Conservation (phyloP, 2,113 vertebrate species). For the Alouatta palliata region DNA sequence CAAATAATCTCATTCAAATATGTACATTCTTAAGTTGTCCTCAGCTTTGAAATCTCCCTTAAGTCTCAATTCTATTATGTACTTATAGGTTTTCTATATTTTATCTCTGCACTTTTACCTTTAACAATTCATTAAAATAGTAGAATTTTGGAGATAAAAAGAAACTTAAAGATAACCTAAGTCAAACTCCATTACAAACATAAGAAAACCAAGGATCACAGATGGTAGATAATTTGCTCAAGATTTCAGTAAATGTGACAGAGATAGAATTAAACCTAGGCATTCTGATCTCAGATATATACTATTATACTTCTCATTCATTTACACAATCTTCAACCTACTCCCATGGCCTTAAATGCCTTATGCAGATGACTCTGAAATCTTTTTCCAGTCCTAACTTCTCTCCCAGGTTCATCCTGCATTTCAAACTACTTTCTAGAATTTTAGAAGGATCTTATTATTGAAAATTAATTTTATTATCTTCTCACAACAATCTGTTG, state of each 20-base stretch:
- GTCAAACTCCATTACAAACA: not conserved
- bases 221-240: not conserved
- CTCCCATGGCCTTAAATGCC: not conserved
- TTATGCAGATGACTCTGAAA: not conserved
- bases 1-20: conserved; percentile 73
- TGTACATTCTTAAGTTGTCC: conserved; percentile 61
- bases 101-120: conserved; percentile 20
- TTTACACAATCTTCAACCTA: not conserved
- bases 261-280: not conserved
- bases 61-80: conserved; percentile 46
- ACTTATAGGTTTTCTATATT: conserved; percentile 4
- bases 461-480: conserved; percentile 4
- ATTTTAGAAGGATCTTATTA: conserved; percentile 7
- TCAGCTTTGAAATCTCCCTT: conserved; percentile 48
- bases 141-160: conserved; percentile 33
- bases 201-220: not conserved
- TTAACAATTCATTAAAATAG: conserved; percentile 32
- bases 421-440: conserved; percentile 28
- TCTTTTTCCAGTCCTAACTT: not conserved
- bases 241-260: not conserved
- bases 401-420: not conserved
- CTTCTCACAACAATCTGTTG: not conserved
- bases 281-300: not conserved
- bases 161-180: conserved; percentile 22
- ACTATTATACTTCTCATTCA: not conserved